A percentile compares a stretch with the other conserved stretches of the same genome.
Evolutionary conservation across 2,797 vertebrate species (phyloP).

Genomic region (Poeciliopsis gracilis): DNA sequence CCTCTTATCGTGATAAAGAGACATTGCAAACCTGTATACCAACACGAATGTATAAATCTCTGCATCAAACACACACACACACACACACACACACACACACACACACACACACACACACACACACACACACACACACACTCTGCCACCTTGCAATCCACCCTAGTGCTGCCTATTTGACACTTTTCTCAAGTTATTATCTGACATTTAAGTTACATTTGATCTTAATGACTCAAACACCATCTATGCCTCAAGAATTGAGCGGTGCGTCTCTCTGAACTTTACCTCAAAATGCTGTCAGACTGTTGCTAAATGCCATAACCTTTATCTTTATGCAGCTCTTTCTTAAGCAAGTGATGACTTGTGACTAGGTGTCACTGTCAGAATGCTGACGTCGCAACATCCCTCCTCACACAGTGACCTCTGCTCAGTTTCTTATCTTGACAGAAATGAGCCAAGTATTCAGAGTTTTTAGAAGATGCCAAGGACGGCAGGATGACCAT

Average conservation of each 20-base stretch:
- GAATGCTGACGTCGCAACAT: constrained; percentile 1
- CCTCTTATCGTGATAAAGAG: background rate
- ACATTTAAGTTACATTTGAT: background rate
- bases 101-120: background rate
- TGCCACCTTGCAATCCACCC: background rate
- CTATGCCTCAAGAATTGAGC: background rate
- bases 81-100: background rate
- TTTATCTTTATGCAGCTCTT: background rate
- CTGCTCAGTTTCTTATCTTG: constrained; percentile 4
- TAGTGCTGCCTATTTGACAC: background rate
- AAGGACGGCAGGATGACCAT: background rate
- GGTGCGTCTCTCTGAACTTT: background rate
- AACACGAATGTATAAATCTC: background rate
- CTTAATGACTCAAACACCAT: background rate
- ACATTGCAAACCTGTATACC: background rate
- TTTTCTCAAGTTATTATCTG: background rate
- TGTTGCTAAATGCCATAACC: background rate
- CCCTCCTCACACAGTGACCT: constrained; percentile 11
- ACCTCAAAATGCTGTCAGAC: background rate
- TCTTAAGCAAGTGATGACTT: background rate
- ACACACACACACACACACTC: background rate
- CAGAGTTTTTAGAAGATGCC: background rate
- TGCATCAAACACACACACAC: background rate
- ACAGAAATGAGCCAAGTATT: constrained; percentile 15
- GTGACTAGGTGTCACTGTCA: background rate